These are phyloP conservation scores for Chrysocyon brachyurus DNA, from an alignment of 2,797 vertebrate genomes.

Conservation along the genomic window DNA sequence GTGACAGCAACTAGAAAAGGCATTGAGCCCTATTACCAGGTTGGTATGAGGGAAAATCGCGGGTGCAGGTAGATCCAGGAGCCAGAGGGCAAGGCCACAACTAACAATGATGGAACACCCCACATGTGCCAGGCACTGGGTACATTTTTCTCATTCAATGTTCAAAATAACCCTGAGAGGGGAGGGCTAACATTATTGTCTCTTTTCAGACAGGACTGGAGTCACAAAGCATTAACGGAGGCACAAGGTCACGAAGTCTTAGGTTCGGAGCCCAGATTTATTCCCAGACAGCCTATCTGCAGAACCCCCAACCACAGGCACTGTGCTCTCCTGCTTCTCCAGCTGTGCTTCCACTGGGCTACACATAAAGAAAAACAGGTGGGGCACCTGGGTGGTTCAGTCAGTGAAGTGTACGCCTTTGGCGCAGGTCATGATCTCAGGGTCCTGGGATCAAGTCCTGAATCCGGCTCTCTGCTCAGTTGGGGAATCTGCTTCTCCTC, in stretches of 20 bases:
- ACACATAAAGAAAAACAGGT: not conserved
- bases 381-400: no score
- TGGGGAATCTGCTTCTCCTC: no score
- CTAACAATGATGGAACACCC: not conserved
- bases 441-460: no score
- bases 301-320: not conserved
- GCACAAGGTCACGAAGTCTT: not conserved
- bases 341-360: not conserved
- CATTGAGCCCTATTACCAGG: not conserved
- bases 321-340: not conserved
- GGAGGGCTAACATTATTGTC: not conserved
- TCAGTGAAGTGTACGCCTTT: no score
- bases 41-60: not conserved
- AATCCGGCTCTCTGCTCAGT: no score
- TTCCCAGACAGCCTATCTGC: not conserved
- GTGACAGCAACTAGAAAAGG: not conserved
- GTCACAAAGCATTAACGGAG: not conserved
- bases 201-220: not conserved
- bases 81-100: not conserved
- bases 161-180: not conserved
- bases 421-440: no score
- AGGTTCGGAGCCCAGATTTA: not conserved
- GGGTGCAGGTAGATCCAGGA: not conserved
- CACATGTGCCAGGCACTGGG: no score
- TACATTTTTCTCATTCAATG: not conserved